A percentile compares a stretch with the other conserved stretches of the same genome.
phyloP scores from a whole-genome alignment of 2,113 vertebrate species.

The Vidua macroura region DNA sequence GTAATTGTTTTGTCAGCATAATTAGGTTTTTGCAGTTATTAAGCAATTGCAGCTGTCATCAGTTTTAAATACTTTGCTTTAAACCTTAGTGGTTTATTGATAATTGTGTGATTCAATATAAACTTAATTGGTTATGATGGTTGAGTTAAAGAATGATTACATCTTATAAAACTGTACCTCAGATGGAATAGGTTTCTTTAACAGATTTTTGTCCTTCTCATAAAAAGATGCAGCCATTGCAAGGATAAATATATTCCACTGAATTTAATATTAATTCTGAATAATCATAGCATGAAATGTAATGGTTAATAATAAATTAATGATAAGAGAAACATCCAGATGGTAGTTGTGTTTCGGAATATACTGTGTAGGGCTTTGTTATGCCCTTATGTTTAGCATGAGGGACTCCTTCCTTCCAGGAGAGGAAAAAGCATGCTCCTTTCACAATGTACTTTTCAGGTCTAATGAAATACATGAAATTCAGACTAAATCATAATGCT shows the following conservation, averaged over 20 bases:
- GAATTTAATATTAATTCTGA: not conserved
- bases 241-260: not conserved
- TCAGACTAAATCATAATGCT: not conserved
- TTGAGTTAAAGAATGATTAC: not conserved
- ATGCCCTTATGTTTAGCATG: not conserved
- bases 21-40: not conserved
- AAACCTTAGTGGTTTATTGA: not conserved
- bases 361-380: not conserved
- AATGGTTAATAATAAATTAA: not conserved
- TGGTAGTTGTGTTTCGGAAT: not conserved
- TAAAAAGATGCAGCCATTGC: not conserved
- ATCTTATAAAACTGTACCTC: not conserved
- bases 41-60: not conserved
- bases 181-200: not conserved
- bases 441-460: not conserved
- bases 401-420: not conserved
- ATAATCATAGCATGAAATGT: not conserved
- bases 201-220: not conserved
- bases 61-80: not conserved
- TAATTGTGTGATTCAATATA: not conserved
- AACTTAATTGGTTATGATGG: not conserved
- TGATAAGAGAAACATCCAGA: not conserved
- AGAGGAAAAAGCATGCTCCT: not conserved
- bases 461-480: not conserved
- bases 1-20: conserved; percentile 5